Base-by-base conservation (phyloP, 2,888 invertebrate genomes). In the Drosophila monieri region DNA sequence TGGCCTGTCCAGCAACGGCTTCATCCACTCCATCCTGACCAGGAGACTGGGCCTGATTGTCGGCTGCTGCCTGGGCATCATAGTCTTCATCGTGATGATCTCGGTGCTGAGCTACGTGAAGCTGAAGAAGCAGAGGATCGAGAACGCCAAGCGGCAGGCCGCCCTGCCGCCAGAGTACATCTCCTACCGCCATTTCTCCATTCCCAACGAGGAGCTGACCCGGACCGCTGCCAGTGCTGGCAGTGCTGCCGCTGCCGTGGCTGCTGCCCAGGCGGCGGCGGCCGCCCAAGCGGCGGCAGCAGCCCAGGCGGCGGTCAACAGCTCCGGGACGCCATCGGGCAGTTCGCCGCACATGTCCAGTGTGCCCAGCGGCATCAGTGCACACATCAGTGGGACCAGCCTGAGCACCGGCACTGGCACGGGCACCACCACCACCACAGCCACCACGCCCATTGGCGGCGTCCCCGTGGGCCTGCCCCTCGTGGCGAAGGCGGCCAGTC, bases 21-120 rank as follows among this genome's bases (percentile, higher is more conserved):
- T 95, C 91, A 94, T 95, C 46, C 94, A 95, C 76, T 96, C 95
- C 68, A 94, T 97, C 87, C 92, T 97, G 39, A 96, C 96, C 4
- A 93, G 97, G 66, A 94, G 97, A 76, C 93, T 97, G 60, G 97
- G 97, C 30, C 93, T 97, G 75, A 96, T 97, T 80, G 95, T 97
- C 59, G 97, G 97, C 54, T 95, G 96, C 90, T 96, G 96, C 89
- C 94, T 97, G 93, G 97, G 97, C 56, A 95, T 96, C 87, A 94
- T 97, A 69, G 96, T 97, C 52, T 97, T 97, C 89, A 94, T 97
- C 55, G 94, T 96, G 25, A 93, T 97, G 86, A 95, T 97, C 59
- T 96, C 96, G n/a, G 94, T 95, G 47, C 93, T 97, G 73, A 96
- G 96, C 25, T 97, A 96, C 90, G 94, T 97, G 73, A 97, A 97